These are phyloP conservation scores for Brenthis daphne DNA, from an alignment of 2,888 invertebrate genomes.

Conservation along the genomic window DNA sequence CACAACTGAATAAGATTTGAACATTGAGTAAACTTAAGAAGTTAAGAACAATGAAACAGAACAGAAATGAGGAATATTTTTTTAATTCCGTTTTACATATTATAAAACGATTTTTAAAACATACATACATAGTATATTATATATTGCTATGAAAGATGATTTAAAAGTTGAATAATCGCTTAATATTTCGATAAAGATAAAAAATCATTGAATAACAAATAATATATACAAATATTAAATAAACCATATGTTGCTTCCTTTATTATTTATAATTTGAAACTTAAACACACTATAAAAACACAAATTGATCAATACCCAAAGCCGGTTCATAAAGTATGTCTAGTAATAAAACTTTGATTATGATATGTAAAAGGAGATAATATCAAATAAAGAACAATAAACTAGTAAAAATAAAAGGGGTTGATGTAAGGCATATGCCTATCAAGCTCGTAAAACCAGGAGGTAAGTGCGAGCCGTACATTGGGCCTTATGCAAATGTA, in stretches of 20 bases:
- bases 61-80: conserved; percentile 20
- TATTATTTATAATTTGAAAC: too few species aligned
- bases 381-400: conserved; percentile 33
- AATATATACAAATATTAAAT: too few species aligned
- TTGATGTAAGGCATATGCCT: conserved; percentile 45
- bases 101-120: too few species aligned
- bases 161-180: too few species aligned
- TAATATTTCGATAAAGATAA: too few species aligned
- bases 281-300: too few species aligned
- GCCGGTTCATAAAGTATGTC: background rate
- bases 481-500: conserved; percentile 74
- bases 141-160: too few species aligned
- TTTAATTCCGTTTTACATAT: conserved; percentile 1
- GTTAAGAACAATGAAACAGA: conserved; percentile 16
- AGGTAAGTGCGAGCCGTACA: conserved; percentile 54
- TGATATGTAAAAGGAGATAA: conserved; percentile 14
- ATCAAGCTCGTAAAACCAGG: conserved; percentile 67
- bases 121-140: too few species aligned
- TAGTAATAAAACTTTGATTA: conserved; percentile 20
- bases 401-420: conserved; percentile 29
- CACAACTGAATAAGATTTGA: conserved; percentile 62
- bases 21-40: conserved; percentile 46
- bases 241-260: too few species aligned
- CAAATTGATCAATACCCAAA: background rate
- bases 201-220: too few species aligned